Base-by-base conservation (phyloP, 1,140 invertebrate genomes). In the Drosophila lowei region DNA sequence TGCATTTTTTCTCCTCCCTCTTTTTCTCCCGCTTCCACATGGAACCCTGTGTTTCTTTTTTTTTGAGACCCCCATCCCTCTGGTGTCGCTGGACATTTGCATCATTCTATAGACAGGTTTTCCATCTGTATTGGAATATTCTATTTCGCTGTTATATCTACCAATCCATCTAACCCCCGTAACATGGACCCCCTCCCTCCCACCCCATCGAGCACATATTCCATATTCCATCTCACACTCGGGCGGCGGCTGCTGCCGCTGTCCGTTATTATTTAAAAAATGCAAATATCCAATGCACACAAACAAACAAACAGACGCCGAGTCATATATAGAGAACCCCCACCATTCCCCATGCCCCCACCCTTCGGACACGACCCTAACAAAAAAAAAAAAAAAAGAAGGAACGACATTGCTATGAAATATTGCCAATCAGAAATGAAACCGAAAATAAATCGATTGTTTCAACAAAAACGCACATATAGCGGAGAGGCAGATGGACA, bases 371-470 rank as follows among this genome's bases (percentile, higher is more conserved):
- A 44, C 52, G 47, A 52, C 38, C 30, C 21, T 44, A 18, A 34
- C 43, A 34, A 25, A 53, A 72, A 44, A 56, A 44, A 30, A 43
- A 43, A 18, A 43, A 41, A 16, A 23, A 3, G 13, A 9, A 46
- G 23, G 16, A 73, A 74, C 48, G 53, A 74, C 73, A 86, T 66
- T 59, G 77, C 58, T 81, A 85, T 88, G 84, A 86, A 86, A 86
- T 83, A 89, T 89, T 89, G 85, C 85, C 85, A 89, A 89, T 89
- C 85, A 89, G 80, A 89, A 89, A 89, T 89, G 86, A 89, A 89
- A 89, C 85, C 86, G 85, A 89, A 89, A 89, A 89, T 89, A 89
- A 89, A 89, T 89, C 85, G 84, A 89, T 89, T 89, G 85, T 80
- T 85, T 71, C 85, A 80, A 89, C 85, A 89, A 78, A 79, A 71